Evolutionary conservation across 2,888 invertebrate species (phyloP).

Genomic region (Machimus rusticus): DNA sequence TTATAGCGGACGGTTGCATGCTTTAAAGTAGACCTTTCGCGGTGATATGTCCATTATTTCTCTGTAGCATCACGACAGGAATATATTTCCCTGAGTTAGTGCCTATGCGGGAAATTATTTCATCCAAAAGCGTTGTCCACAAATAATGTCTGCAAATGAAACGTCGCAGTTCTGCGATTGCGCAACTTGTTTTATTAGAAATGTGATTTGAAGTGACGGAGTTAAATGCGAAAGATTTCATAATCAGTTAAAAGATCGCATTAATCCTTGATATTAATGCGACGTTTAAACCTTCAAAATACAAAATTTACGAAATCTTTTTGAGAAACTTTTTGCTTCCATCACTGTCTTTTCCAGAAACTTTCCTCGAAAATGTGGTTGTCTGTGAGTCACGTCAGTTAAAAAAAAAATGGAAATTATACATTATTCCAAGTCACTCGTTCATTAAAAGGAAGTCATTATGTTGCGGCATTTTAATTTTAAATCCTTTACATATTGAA

Average conservation of each 20-base stretch:
- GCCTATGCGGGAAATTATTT: neutral
- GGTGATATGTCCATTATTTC: slow-evolving; percentile 15
- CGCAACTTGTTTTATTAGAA: neutral
- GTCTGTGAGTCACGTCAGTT: too few species aligned
- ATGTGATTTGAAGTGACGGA: neutral
- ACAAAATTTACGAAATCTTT: too few species aligned
- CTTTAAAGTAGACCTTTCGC: neutral
- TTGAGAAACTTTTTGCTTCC: too few species aligned
- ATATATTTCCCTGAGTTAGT: slow-evolving; percentile 3
- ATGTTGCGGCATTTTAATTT: too few species aligned
- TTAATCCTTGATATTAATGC: neutral
- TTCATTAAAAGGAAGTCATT: too few species aligned
- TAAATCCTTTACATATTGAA: too few species aligned
- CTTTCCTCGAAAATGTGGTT: too few species aligned
- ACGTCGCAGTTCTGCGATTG: neutral
- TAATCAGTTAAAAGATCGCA: neutral
- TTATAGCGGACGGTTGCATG: neutral
- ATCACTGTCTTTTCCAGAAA: too few species aligned
- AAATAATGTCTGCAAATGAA: neutral
- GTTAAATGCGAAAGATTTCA: neutral
- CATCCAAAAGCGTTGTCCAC: neutral
- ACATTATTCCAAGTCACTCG: too few species aligned
- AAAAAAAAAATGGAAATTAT: too few species aligned
- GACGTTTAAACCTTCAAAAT: neutral
- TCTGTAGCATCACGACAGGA: neutral